phyloP scores from a whole-genome alignment of 2,888 invertebrate genomes.

The Brenthis ino region DNA sequence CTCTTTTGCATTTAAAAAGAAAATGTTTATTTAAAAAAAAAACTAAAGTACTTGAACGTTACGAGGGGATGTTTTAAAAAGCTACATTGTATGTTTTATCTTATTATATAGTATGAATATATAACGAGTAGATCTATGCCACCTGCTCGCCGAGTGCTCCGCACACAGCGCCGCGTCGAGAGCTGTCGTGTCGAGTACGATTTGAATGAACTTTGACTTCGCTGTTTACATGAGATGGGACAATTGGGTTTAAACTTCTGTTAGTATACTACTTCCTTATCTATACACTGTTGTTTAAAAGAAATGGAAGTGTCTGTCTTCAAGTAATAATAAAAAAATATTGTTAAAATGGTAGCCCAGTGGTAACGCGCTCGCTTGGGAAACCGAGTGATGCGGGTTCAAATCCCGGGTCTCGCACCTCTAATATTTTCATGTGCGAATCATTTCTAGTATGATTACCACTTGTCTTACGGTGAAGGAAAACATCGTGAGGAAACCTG shows the following conservation, averaged over 20 bases:
- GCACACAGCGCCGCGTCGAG: constrained; percentile 32
- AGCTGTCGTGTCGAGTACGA: constrained; percentile 15
- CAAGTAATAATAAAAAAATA: too few species aligned
- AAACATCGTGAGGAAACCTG: too few species aligned
- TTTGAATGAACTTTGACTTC: constrained; percentile 22
- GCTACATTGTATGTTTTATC: constrained; percentile 6
- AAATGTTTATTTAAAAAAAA: neutral
- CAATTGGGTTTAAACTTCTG: constrained; percentile 13
- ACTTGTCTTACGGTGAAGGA: too few species aligned
- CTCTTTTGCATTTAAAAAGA: too few species aligned
- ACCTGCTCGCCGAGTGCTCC: constrained; percentile 27
- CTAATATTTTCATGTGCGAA: too few species aligned
- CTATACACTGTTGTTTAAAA: neutral
- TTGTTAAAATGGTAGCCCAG: too few species aligned
- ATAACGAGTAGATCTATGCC: constrained; percentile 14
- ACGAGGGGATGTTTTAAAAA: neutral
- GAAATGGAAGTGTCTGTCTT: too few species aligned
- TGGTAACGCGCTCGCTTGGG: too few species aligned
- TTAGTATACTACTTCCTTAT: neutral
- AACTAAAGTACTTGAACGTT: neutral
- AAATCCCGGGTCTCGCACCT: too few species aligned
- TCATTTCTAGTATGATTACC: too few species aligned
- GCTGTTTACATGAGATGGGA: constrained; percentile 17
- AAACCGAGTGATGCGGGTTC: too few species aligned
- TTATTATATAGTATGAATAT: constrained; percentile 15